Conservation (phyloP, 1,140 invertebrate genomes). For the Drosophila pandora region DNA sequence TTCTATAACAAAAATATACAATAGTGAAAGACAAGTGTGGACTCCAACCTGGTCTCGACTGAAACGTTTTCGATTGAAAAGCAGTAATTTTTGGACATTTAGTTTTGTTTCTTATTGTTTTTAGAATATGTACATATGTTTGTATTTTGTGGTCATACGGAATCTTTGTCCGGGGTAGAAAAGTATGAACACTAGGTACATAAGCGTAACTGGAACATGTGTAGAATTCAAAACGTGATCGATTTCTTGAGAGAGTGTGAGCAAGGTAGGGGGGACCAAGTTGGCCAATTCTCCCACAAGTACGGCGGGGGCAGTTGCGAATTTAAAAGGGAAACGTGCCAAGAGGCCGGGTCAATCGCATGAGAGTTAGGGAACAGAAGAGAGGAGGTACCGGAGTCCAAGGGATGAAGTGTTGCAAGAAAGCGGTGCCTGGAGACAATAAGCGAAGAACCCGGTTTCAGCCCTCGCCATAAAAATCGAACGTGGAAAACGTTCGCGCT, state of each 20-base stretch:
- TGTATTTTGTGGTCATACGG: no score
- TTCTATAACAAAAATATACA: neutral
- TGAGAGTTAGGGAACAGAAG: conserved; percentile 2
- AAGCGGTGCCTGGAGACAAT: conserved; percentile 48
- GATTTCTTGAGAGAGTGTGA: conserved; percentile 60
- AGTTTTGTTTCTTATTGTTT: no score
- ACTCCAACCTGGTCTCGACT: no score
- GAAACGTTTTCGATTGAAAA: no score
- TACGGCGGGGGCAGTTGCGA: conserved; percentile 78
- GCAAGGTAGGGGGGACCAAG: conserved; percentile 53
- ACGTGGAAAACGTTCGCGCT: conserved; percentile 60
- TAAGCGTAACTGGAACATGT: conserved; percentile 78
- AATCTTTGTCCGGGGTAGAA: neutral
- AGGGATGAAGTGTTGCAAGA: neutral
- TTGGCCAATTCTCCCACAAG: conserved; percentile 79
- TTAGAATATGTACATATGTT: no score
- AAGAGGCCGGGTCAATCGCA: conserved; percentile 54
- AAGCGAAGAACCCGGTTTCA: conserved; percentile 68
- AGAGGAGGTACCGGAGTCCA: conserved; percentile 2
- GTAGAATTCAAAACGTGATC: conserved; percentile 76
- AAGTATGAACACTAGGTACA: conserved; percentile 63
- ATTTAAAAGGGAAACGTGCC: conserved; percentile 81
- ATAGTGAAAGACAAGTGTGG: no score
- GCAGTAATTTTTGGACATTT: no score
- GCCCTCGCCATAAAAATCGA: conserved; percentile 75